Evolutionary conservation across 1,140 invertebrate species (phyloP).

Genomic region (Micrasema minimum): DNA sequence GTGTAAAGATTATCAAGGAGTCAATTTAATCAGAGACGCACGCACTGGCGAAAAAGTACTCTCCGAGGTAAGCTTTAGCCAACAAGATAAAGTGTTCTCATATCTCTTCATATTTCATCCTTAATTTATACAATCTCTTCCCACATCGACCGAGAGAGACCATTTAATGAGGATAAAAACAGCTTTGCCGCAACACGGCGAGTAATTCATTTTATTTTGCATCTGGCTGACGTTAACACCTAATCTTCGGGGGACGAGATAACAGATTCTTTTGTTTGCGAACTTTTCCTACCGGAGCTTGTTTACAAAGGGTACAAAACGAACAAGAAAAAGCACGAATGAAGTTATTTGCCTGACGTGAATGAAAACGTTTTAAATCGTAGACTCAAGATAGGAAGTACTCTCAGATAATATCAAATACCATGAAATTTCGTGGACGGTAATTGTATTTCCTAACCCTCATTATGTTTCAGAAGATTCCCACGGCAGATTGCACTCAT

Average conservation of each 20-base stretch:
- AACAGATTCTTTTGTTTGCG: constrained; percentile 10
- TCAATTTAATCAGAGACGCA: constrained; percentile 36
- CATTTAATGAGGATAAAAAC: constrained; percentile 39
- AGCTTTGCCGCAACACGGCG: not conserved
- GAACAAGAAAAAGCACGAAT: not conserved
- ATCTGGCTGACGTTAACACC: constrained; percentile 11
- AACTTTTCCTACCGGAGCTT: too few relatives aligned
- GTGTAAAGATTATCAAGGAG: constrained; percentile 28
- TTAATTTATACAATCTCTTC: constrained; percentile 44
- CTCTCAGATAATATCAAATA: too few relatives aligned
- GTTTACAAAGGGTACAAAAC: not conserved
- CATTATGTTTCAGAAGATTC: too few relatives aligned
- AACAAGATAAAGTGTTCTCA: constrained; percentile 38
- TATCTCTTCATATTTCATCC: constrained; percentile 44
- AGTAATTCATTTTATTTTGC: constrained; percentile 35
- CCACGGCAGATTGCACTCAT: constrained; percentile 28
- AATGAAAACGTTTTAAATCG: too few relatives aligned
- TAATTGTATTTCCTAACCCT: too few relatives aligned
- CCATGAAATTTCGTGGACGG: too few relatives aligned
- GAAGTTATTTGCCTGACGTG: not conserved
- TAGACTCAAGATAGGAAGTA: too few relatives aligned
- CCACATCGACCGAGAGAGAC: constrained; percentile 28
- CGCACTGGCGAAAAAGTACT: constrained; percentile 22
- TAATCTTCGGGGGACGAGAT: constrained; percentile 14
- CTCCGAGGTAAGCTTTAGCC: constrained; percentile 2